Conservation (phyloP, 2,888 invertebrate species). For the Gonocerus acuteangulatus region DNA sequence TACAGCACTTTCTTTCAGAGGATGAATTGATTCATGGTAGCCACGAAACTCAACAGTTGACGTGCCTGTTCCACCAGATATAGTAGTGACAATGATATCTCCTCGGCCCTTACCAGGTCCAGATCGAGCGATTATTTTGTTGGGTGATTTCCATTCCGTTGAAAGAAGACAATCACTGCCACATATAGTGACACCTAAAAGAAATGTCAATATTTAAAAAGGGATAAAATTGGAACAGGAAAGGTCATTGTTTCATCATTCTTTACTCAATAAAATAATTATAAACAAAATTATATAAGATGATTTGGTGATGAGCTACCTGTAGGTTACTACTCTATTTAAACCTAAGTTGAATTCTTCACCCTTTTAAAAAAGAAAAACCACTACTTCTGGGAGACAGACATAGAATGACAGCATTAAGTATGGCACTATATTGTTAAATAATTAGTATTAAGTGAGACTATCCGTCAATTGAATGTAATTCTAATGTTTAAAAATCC, state of each 20-base stretch:
- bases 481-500: too few relatives aligned
- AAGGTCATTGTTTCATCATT: too few relatives aligned
- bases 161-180: constrained; percentile 90
- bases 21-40: constrained; percentile 80
- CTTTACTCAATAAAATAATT: background rate
- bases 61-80: constrained; percentile 76
- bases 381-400: too few relatives aligned
- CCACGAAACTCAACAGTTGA: constrained; percentile 74
- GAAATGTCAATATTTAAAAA: too few relatives aligned
- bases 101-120: constrained; percentile 86
- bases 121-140: constrained; percentile 92
- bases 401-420: too few relatives aligned
- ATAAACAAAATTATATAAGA: background rate
- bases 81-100: constrained; percentile 83
- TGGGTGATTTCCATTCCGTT: constrained; percentile 95
- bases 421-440: too few relatives aligned
- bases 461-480: too few relatives aligned
- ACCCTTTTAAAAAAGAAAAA: too few relatives aligned
- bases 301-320: too few relatives aligned
- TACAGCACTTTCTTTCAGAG: constrained; percentile 93
- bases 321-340: too few relatives aligned
- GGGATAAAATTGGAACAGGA: constrained; percentile 31
- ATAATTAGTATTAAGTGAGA: too few relatives aligned
- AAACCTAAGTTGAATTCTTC: too few relatives aligned
- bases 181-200: constrained; percentile 84